These are phyloP conservation scores for Poeciliopsis infans DNA, from an alignment of 2,797 vertebrate genomes.

Conservation along the genomic window DNA sequence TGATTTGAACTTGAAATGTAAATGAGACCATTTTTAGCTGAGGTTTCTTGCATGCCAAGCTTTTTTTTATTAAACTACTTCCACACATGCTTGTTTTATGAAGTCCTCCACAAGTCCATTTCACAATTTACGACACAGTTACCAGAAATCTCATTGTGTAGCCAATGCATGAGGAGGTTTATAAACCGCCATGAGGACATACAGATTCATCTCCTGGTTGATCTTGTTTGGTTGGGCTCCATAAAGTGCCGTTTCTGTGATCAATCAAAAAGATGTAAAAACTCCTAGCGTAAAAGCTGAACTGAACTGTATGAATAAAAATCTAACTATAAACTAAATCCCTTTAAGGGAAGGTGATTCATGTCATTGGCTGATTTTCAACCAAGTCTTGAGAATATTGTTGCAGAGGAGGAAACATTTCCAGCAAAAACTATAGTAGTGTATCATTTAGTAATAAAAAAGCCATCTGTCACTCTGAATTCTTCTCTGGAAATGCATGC, in stretches of 20 bases:
- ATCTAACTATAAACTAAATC: not conserved
- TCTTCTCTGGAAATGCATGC: conserved; percentile 30
- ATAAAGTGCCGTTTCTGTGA: not conserved
- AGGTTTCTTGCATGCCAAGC: not conserved
- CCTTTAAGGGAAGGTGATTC: not conserved
- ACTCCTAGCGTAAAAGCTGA: not conserved
- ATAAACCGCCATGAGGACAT: not conserved
- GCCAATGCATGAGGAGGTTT: not conserved
- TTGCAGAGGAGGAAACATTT: not conserved
- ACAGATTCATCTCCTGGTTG: not conserved
- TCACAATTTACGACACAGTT: not conserved
- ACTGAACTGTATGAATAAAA: not conserved
- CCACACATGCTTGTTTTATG: not conserved
- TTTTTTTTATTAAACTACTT: not conserved
- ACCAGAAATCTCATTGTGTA: not conserved
- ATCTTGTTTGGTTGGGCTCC: not conserved
- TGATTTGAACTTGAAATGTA: not conserved
- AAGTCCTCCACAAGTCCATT: not conserved
- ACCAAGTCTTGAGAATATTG: not conserved
- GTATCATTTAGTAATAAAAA: not conserved
- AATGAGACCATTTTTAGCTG: not conserved
- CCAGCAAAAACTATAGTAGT: not conserved
- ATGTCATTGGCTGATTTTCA: not conserved
- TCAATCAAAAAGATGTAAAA: not conserved
- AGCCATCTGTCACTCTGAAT: conserved; percentile 12